These are phyloP conservation scores for Asobara japonica DNA, from an alignment of 1,140 invertebrate genomes.

Conservation along the genomic window DNA sequence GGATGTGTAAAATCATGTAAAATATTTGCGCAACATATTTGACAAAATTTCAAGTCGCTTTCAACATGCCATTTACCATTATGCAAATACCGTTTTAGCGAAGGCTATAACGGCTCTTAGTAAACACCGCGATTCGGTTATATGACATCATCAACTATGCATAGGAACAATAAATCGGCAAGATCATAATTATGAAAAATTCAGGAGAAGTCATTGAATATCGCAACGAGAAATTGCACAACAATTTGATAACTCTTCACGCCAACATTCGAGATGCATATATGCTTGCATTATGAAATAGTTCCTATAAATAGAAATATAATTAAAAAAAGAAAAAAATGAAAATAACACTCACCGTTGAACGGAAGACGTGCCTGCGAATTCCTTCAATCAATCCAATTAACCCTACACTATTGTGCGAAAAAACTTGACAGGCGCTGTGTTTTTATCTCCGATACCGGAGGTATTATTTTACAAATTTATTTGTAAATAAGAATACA, in stretches of 20 bases:
- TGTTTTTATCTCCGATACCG: neutral
- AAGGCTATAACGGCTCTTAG: neutral
- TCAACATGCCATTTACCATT: neutral
- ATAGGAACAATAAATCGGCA: neutral
- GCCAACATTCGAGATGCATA: neutral
- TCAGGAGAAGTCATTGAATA: neutral
- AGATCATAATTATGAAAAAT: neutral
- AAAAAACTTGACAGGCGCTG: neutral
- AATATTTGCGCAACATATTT: conserved; percentile 20
- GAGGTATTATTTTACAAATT: neutral
- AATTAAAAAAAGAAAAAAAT: neutral
- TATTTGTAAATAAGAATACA: neutral
- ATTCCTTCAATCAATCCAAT: neutral
- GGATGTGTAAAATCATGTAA: neutral
- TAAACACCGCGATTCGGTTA: neutral
- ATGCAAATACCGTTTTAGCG: conserved; percentile 2
- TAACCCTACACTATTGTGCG: neutral
- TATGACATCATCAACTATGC: neutral
- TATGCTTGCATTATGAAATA: conserved; percentile 9
- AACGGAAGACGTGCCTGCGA: neutral
- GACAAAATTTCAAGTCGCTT: neutral
- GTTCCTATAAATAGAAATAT: neutral
- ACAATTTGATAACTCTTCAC: neutral
- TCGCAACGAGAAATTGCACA: neutral
- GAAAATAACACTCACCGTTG: neutral